A percentile compares a stretch with the other conserved stretches of the same genome.
phyloP scores from a whole-genome alignment of 2,113 vertebrate species.

The Cynopterus brachyotis region DNA sequence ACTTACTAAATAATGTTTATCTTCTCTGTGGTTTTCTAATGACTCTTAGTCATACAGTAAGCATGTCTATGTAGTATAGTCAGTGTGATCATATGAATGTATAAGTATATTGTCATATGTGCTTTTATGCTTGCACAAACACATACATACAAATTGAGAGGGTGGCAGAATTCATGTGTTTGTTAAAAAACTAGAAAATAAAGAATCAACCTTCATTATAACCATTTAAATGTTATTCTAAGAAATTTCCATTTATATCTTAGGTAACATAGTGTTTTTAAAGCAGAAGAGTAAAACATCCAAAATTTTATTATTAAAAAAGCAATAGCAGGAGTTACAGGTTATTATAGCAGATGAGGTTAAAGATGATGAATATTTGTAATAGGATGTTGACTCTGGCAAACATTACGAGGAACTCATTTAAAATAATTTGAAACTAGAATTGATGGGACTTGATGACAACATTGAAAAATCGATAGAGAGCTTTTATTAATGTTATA shows the following conservation, averaged over 20 bases:
- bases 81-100: neutral
- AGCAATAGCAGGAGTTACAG: neutral
- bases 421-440: neutral
- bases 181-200: neutral
- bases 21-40: neutral
- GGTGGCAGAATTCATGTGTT: neutral
- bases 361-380: neutral
- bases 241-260: neutral
- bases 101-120: neutral
- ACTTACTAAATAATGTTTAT: neutral
- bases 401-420: neutral
- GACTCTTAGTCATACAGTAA: neutral
- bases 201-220: neutral
- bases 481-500: neutral
- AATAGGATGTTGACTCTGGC: neutral
- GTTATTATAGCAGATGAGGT: neutral
- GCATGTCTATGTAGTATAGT: neutral
- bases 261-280: neutral
- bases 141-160: neutral
- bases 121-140: neutral
- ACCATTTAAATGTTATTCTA: neutral
- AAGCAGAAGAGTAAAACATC: neutral
- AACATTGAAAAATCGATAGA: neutral
- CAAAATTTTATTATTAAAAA: neutral
- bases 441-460: neutral